A percentile compares a stretch with the other conserved stretches of the same genome.
phyloP scores from a whole-genome alignment of 2,888 invertebrate genomes.

The Ormyrus thymus region DNA sequence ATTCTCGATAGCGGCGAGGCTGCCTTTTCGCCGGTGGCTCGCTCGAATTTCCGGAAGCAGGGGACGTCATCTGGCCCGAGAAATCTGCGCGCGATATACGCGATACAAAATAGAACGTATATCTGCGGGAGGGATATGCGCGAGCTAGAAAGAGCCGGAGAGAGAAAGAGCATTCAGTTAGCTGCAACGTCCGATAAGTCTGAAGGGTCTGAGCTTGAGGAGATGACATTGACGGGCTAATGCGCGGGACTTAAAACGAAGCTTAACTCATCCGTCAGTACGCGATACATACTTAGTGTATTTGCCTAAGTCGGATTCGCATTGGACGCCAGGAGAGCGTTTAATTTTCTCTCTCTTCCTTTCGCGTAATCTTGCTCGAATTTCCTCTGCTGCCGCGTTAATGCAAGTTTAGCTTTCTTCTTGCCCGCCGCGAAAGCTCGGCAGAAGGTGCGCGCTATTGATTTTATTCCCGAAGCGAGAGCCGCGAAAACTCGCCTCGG shows the following conservation, averaged over 20 bases:
- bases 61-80: slow-evolving; percentile 34
- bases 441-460: too few relatives aligned
- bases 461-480: too few relatives aligned
- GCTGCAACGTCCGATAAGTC: slow-evolving; percentile 74
- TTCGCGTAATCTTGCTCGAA: slow-evolving; percentile 44
- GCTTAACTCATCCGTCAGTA: slow-evolving; percentile 75
- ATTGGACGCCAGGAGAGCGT: slow-evolving; percentile 47
- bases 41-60: slow-evolving; percentile 4
- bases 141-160: slow-evolving; percentile 6
- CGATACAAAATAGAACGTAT: slow-evolving; percentile 24
- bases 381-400: slow-evolving; percentile 22
- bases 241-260: slow-evolving; percentile 72
- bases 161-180: slow-evolving; percentile 57
- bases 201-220: slow-evolving; percentile 73
- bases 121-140: background rate
- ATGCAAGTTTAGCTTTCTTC: slow-evolving; percentile 20
- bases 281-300: slow-evolving; percentile 60
- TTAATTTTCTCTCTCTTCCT: slow-evolving; percentile 50
- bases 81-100: slow-evolving; percentile 26
- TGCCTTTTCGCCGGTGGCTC: background rate
- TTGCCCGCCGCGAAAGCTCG: too few relatives aligned
- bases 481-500: too few relatives aligned
- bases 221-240: slow-evolving; percentile 73
- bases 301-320: slow-evolving; percentile 56
- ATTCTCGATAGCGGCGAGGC: too few relatives aligned